Evolutionary conservation across 2,113 vertebrate genomes (phyloP).

Genomic region (Baryphthengus martii): DNA sequence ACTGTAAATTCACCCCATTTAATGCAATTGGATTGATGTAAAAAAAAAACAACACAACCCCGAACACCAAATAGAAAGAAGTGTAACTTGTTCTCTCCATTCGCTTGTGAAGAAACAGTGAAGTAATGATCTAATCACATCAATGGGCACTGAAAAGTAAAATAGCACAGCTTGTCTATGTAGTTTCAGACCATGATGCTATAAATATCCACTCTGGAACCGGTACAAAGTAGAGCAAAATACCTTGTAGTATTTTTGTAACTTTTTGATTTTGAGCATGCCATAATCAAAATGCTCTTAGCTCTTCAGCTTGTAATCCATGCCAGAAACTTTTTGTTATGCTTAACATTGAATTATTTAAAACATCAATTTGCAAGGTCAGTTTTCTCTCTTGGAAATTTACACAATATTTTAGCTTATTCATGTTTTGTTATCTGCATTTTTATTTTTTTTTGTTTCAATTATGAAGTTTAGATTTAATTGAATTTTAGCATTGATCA

Average conservation of each 20-base stretch:
- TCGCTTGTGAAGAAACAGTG: not conserved
- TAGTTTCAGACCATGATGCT: not conserved
- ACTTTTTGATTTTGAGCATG: not conserved
- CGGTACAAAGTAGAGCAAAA: not conserved
- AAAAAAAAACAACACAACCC: too few relatives aligned
- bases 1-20: not conserved
- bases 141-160: not conserved
- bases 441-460: not conserved
- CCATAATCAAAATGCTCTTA: not conserved
- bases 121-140: not conserved
- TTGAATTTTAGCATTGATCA: not conserved
- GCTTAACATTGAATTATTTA: not conserved
- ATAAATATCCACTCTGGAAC: not conserved
- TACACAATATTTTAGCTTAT: not conserved
- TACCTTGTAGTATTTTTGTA: not conserved
- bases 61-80: not conserved
- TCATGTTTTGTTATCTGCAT: not conserved
- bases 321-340: not conserved
- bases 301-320: not conserved
- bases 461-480: not conserved
- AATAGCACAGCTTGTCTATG: not conserved
- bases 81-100: not conserved
- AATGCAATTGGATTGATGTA: not conserved
- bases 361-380: not conserved
- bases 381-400: not conserved